Evolutionary conservation across 2,888 invertebrate genomes (phyloP).

Genomic region (Eupithecia exiguata): DNA sequence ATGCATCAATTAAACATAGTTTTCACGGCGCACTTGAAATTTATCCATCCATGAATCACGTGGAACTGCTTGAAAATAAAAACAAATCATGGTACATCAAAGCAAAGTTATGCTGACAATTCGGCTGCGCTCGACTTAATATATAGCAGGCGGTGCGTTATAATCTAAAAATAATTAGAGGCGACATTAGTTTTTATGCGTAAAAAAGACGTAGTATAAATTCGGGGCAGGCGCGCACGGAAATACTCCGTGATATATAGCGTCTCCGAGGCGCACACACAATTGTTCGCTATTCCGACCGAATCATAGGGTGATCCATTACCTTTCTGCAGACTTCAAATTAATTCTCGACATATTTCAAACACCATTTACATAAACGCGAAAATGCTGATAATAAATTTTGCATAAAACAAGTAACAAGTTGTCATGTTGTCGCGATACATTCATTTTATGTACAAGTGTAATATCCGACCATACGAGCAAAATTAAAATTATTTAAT

Average conservation of each 20-base stretch:
- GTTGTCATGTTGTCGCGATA: slow-evolving; percentile 40
- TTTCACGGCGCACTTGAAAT: slow-evolving; percentile 76
- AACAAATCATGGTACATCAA: slow-evolving; percentile 82
- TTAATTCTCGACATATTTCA: slow-evolving; percentile 33
- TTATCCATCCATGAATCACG: slow-evolving; percentile 80
- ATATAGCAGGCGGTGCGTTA: slow-evolving; percentile 81
- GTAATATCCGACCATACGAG: slow-evolving; percentile 52
- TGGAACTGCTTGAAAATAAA: slow-evolving; percentile 78
- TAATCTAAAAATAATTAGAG: slow-evolving; percentile 84
- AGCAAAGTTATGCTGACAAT: slow-evolving; percentile 83
- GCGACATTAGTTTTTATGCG: slow-evolving; percentile 83
- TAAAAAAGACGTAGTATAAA: slow-evolving; percentile 78
- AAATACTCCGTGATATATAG: slow-evolving; percentile 80
- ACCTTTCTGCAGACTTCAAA: slow-evolving; percentile 30
- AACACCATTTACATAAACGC: slow-evolving; percentile 37
- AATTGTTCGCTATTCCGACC: slow-evolving; percentile 66
- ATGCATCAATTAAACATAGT: slow-evolving; percentile 75
- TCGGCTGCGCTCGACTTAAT: slow-evolving; percentile 78
- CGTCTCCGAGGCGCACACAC: slow-evolving; percentile 64
- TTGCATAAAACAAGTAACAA: slow-evolving; percentile 40
- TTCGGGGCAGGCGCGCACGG: slow-evolving; percentile 67
- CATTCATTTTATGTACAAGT: slow-evolving; percentile 57
- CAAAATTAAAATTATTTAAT: slow-evolving; percentile 63
- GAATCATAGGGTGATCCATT: slow-evolving; percentile 66
- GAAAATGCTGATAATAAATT: slow-evolving; percentile 42